Base-by-base conservation (phyloP, 2,113 vertebrate genomes). In the Scomber scombrus region DNA sequence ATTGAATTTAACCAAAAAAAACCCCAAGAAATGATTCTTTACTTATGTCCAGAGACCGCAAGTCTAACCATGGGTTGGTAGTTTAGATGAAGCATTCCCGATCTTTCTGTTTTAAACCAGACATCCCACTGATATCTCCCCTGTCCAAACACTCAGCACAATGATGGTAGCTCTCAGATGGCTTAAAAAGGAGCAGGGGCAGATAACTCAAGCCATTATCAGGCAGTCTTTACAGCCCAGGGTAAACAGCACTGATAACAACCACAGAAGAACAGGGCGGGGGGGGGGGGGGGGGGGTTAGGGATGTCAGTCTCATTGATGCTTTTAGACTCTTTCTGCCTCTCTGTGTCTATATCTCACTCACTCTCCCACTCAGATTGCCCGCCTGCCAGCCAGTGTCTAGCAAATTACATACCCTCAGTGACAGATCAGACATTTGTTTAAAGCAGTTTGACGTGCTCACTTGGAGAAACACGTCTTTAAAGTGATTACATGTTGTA, bases 141-240 rank as follows among this genome's bases (percentile, higher is more conserved):
- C 85, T 93, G 85, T 91, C 93, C 90, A 94, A 94, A 94, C 92
- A 93, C 88, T 92, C 92, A 85, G 83, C 86, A 92, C 85, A 87
- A 82, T 87, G 90, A 89, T 89, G 88, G 91, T 91, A 92, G 91
- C 85, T 81, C 79, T 92, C 82, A 82, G 85, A 82, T 78, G 89
- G 84, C 73, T 91, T 88, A 91, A 91, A 91, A 85, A 85, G 89
- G 85, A 90, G 79, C 93, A 83, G 78, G 71, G 79, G 34, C 85
- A 86, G 91, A 93, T 93, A 92, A 89, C 80, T 63, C 3, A 6
- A 40, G 60, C 69, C 79, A 84, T 87, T 93, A 93, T 93, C 90
- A 90, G 79, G 66, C 67, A 7, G 91, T 93, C 89, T 92, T 93
- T 91, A 93, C 92, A 88, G 79, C 89, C 89, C 84, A 89, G 85